Percentiles rank a stretch among this genome's conserved stretches.
Conservation (phyloP, 2,113 vertebrate genomes). For the Grus americana region DNA sequence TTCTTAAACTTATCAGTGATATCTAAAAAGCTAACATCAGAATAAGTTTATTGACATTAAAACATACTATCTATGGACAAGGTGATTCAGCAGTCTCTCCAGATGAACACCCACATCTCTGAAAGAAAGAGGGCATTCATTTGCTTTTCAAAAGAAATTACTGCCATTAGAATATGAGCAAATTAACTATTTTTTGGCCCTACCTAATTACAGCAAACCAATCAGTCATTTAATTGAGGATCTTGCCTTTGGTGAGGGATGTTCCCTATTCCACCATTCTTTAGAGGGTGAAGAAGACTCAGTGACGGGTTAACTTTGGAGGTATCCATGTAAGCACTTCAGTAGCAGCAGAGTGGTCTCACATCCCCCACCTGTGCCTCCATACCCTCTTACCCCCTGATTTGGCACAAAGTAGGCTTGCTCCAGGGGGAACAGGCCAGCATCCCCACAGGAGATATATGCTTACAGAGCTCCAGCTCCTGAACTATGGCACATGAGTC, state of each 20-base stretch:
- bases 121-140: background rate
- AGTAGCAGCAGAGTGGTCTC: background rate
- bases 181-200: background rate
- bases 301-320: background rate
- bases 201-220: background rate
- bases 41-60: background rate
- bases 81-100: background rate
- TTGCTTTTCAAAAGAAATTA: background rate
- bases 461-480: background rate
- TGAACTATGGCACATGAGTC: rapidly evolving
- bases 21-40: background rate
- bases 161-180: background rate
- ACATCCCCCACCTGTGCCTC: rapidly evolving
- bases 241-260: background rate
- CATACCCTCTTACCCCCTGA: rapidly evolving
- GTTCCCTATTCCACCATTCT: background rate
- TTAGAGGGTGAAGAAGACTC: background rate
- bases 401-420: background rate
- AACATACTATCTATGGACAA: background rate
- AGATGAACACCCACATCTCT: background rate
- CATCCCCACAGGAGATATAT: background rate
- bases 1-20: background rate
- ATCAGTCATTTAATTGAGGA: background rate
- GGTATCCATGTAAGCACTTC: background rate
- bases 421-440: background rate